phyloP scores from a whole-genome alignment of 2,888 invertebrate genomes.

The Drosophila peninsularis region DNA sequence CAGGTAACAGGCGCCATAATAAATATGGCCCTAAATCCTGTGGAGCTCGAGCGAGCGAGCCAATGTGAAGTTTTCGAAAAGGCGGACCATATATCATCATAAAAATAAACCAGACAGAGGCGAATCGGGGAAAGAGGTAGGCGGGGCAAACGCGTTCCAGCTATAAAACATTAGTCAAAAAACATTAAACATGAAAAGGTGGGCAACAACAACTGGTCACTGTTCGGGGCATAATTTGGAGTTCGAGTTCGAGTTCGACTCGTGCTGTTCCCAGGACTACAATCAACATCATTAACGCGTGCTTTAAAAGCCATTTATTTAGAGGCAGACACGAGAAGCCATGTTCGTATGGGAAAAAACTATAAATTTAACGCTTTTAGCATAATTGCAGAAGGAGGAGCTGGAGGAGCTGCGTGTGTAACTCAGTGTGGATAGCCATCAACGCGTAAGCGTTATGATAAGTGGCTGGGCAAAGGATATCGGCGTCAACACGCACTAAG shows the following conservation, averaged over 20 bases:
- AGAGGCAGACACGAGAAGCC: constrained; percentile 63
- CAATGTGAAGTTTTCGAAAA: constrained; percentile 29
- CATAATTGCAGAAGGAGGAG: constrained; percentile 66
- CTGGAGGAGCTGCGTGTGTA: constrained; percentile 42
- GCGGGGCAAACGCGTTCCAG: constrained; percentile 25
- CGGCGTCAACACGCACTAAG: constrained; percentile 67
- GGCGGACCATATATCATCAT: constrained; percentile 70
- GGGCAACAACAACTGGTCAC: constrained; percentile 14
- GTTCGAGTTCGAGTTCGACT: no score
- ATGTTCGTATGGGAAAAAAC: constrained; percentile 62
- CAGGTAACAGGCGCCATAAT: constrained; percentile 42
- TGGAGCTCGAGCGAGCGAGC: constrained; percentile 30
- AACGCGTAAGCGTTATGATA: constrained; percentile 70
- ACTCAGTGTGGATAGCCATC: constrained; percentile 36
- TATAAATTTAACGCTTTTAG: constrained; percentile 77
- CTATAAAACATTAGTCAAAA: constrained; percentile 62
- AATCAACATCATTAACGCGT: constrained; percentile 79
- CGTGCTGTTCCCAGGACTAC: constrained; percentile 54
- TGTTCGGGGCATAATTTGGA: no score
- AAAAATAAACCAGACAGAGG: constrained; percentile 56
- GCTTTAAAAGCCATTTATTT: constrained; percentile 78
- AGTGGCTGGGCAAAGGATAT: constrained; percentile 70
- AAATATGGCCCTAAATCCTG: constrained; percentile 65
- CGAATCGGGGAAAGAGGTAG: background rate
- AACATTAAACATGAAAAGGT: constrained; percentile 65